These are phyloP conservation scores for Pocota personata DNA, from an alignment of 2,888 invertebrate species.

Conservation along the genomic window DNA sequence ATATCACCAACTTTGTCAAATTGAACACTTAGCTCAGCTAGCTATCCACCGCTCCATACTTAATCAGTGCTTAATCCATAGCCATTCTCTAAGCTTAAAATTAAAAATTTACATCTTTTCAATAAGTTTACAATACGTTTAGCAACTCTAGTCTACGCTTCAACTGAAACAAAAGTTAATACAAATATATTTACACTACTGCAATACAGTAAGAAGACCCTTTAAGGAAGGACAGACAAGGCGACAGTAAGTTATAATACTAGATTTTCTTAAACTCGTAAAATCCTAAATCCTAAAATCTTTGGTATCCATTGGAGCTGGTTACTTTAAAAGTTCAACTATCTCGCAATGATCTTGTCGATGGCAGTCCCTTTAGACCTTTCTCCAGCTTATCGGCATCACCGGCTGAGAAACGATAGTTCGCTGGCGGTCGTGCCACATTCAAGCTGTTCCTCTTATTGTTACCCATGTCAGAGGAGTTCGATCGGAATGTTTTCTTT, in stretches of 20 bases:
- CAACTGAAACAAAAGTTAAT: neutral
- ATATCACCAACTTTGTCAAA: constrained; percentile 35
- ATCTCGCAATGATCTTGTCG: constrained; percentile 87
- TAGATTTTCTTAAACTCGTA: neutral
- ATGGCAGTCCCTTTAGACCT: constrained; percentile 84
- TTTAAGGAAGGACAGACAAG: constrained; percentile 51
- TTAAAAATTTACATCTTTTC: neutral
- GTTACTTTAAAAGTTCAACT: constrained; percentile 79
- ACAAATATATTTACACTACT: constrained; percentile 43
- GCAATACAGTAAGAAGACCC: constrained; percentile 43
- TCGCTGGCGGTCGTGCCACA: constrained; percentile 76
- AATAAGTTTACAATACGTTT: neutral
- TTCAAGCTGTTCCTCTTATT: constrained; percentile 73
- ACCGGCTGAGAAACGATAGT: constrained; percentile 88
- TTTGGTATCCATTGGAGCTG: constrained; percentile 57
- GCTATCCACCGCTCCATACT: neutral
- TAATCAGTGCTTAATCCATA: neutral
- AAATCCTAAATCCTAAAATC: constrained; percentile 51
- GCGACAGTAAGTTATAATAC: constrained; percentile 43
- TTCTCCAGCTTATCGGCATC: constrained; percentile 87
- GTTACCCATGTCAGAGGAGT: constrained; percentile 72
- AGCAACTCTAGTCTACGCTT: constrained; percentile 6
- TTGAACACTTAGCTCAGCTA: constrained; percentile 6
- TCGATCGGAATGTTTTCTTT: constrained; percentile 75
- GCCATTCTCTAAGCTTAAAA: neutral